Evolutionary conservation across 2,113 vertebrate genomes (phyloP).

Genomic region (Microtus montanus): DNA sequence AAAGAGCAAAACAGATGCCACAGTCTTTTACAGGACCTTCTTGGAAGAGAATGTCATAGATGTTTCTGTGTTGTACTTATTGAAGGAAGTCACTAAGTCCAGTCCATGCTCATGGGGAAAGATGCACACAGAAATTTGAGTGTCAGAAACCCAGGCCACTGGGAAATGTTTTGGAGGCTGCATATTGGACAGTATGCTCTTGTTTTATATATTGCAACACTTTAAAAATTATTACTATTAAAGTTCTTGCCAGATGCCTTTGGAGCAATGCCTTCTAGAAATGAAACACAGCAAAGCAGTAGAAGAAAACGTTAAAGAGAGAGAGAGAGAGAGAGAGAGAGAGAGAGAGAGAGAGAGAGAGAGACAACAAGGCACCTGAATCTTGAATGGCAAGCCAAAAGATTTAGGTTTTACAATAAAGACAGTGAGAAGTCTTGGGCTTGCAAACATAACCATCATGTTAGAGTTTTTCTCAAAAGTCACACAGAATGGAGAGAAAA

Average conservation of each 20-base stretch:
- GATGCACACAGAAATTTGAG: background rate
- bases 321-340: too few species aligned
- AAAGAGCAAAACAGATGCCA: background rate
- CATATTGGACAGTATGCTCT: background rate
- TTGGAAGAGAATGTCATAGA: background rate
- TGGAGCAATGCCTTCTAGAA: background rate
- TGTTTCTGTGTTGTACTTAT: background rate
- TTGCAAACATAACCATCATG: background rate
- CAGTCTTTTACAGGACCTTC: background rate
- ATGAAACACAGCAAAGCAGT: background rate
- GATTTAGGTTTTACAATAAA: slow-evolving; percentile 10
- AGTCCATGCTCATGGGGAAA: background rate
- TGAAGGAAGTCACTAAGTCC: background rate
- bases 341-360: too few species aligned
- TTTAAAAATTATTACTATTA: background rate
- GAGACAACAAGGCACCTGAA: background rate
- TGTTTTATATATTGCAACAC: background rate
- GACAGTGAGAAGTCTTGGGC: background rate
- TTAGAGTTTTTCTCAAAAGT: slow-evolving; percentile 4
- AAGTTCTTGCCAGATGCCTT: background rate
- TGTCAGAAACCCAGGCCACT: background rate
- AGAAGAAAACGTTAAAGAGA: background rate
- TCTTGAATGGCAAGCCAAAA: background rate
- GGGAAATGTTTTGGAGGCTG: background rate
- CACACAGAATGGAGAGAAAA: too few species aligned